Evolutionary conservation across 2,888 invertebrate genomes (phyloP).

Genomic region (Lochmaea capreae): DNA sequence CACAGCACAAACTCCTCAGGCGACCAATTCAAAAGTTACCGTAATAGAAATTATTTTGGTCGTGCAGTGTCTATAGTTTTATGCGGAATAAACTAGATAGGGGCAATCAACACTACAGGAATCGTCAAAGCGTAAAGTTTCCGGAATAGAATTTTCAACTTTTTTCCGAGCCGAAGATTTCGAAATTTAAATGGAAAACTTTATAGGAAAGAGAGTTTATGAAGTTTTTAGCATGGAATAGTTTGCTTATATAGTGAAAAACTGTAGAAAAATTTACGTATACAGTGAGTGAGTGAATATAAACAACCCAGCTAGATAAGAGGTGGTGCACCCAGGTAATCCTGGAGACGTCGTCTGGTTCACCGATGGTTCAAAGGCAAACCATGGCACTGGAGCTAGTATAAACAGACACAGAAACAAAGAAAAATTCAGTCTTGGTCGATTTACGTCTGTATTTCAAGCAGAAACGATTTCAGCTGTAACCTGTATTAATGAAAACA

Average conservation of each 20-base stretch:
- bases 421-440: no score
- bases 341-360: no score
- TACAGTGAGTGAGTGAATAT: no score
- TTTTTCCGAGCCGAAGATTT: neutral
- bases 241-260: neutral
- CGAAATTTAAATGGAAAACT: slow-evolving; percentile 7
- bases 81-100: slow-evolving; percentile 16
- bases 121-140: neutral
- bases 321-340: no score
- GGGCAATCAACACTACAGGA: slow-evolving; percentile 7
- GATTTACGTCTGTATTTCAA: no score
- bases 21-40: slow-evolving; percentile 1
- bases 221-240: neutral
- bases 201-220: neutral
- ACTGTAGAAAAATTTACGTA: neutral
- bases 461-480: no score
- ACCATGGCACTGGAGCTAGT: no score
- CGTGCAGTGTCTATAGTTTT: slow-evolving; percentile 2
- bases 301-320: no score
- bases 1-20: neutral
- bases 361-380: no score
- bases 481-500: no score
- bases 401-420: no score
- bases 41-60: neutral
- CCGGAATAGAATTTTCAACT: neutral